These are phyloP conservation scores for Synanthedon formicaeformis DNA, from an alignment of 2,888 invertebrate species.

Conservation along the genomic window DNA sequence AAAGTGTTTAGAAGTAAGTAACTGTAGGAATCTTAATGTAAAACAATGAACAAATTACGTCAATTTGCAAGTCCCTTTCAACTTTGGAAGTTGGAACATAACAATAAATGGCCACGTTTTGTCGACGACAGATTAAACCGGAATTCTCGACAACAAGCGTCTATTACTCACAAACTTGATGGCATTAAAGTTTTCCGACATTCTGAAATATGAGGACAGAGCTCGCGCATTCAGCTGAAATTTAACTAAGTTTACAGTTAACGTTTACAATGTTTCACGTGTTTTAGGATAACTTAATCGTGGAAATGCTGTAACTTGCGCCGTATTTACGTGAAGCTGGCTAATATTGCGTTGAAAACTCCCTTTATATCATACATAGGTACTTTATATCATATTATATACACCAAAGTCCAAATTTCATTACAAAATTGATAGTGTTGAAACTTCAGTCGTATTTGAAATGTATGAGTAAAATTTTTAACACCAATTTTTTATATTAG, in stretches of 20 bases:
- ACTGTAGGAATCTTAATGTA: too few species aligned
- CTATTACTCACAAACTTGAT: constrained; percentile 48
- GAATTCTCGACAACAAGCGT: constrained; percentile 31
- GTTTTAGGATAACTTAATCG: not conserved
- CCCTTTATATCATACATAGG: too few species aligned
- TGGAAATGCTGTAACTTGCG: not conserved
- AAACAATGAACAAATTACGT: not conserved
- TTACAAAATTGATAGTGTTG: too few species aligned
- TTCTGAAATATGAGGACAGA: constrained; percentile 35
- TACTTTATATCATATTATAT: too few species aligned
- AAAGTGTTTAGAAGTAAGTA: too few species aligned
- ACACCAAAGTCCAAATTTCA: too few species aligned
- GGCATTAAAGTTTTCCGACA: constrained; percentile 41
- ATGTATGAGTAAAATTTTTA: too few species aligned
- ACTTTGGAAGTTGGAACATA: constrained; percentile 25
- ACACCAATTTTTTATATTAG: too few species aligned
- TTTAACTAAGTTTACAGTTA: constrained; percentile 16
- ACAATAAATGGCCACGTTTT: constrained; percentile 34
- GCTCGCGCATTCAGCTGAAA: constrained; percentile 12
- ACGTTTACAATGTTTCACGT: not conserved
- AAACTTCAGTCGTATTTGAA: too few species aligned
- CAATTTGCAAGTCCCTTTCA: constrained; percentile 2
- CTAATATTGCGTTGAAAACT: too few species aligned
- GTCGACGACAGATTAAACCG: constrained; percentile 35
- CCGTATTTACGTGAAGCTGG: not conserved